Base-by-base conservation (phyloP, 2,113 vertebrate genomes). In the Pollachius pollachius region DNA sequence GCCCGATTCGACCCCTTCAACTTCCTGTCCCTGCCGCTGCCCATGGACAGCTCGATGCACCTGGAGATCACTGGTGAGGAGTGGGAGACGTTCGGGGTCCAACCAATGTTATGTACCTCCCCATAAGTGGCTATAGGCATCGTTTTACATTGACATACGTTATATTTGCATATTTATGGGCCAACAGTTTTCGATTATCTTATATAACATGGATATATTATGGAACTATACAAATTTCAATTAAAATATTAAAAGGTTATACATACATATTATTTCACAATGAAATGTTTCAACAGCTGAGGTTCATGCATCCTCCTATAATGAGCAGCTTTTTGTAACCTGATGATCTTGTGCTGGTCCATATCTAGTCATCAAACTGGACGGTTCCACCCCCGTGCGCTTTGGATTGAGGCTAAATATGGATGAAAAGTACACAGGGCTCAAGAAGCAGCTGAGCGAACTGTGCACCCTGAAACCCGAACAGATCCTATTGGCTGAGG, bases 31-130 rank as follows among this genome's bases (percentile, higher is more conserved):
- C 90, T 99, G 70, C 97, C 97, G 60, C 92, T 99, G 67, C 97
- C 97, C 73, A 99, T 99, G 97, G 97, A 99, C 86, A 99, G 96
- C 91, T 99, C 95, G 81, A 98, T 99, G 96, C 97, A 99, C 75
- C 89, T 99, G 84, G 97, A 99, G 93, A 99, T 99, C 81, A 99
- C 96, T 76, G 97, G 97, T 99, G 73, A 89, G 83, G 15, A 19
- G 8, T 21, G 2, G 17, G 5, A 12, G 3, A 25, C 3, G 3
- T 1, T 13, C 5, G 17, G 54, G 5, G 54, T 57, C 54, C n/a
- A n/a, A 70, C 8, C 1, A 3, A n/a, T 12, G 41, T 48, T 13
- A 48, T 48, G 41, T 48, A 12, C 41, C 41, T 48, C 41, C 41
- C 8, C 11, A 48, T 48, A 9, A 48, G 41, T 9, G 9, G 12